These are phyloP conservation scores for Willisornis vidua DNA, from an alignment of 2,113 vertebrate genomes.

Conservation along the genomic window DNA sequence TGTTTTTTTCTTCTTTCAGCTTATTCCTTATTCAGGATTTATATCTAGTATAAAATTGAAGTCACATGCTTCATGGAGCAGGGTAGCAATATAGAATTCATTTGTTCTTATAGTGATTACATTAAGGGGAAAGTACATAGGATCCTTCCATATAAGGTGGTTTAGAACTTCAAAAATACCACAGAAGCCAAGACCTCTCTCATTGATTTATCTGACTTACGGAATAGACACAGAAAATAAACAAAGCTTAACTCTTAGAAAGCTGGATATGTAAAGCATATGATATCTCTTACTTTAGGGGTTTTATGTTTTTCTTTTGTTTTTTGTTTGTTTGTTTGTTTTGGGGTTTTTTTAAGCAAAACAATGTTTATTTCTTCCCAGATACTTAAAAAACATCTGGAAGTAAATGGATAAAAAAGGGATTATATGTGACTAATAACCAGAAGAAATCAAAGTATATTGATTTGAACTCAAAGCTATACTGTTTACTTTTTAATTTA, in stretches of 20 bases:
- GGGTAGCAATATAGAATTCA: background rate
- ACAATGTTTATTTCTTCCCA: background rate
- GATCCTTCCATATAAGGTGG: background rate
- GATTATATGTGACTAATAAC: background rate
- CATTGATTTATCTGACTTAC: background rate
- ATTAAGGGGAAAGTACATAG: background rate
- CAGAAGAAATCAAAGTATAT: background rate
- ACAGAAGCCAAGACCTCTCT: background rate
- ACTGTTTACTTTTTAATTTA: background rate
- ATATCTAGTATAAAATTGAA: background rate
- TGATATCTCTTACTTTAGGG: background rate
- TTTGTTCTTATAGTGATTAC: background rate
- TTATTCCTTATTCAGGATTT: background rate
- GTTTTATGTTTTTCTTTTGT: too few species aligned
- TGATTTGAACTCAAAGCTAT: background rate
- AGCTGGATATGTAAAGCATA: background rate
- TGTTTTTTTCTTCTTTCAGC: accelerated
- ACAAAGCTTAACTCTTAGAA: background rate
- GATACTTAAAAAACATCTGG: background rate
- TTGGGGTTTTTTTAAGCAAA: background rate
- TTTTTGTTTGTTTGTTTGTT: background rate
- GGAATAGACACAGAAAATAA: background rate
- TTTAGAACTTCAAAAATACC: background rate
- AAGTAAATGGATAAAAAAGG: background rate
- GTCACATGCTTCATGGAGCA: background rate